Evolutionary conservation across 2,888 invertebrate species (phyloP), one percentile per base, ranked within the genome.

Genomic region (Bugulina stolonifera): DNA sequence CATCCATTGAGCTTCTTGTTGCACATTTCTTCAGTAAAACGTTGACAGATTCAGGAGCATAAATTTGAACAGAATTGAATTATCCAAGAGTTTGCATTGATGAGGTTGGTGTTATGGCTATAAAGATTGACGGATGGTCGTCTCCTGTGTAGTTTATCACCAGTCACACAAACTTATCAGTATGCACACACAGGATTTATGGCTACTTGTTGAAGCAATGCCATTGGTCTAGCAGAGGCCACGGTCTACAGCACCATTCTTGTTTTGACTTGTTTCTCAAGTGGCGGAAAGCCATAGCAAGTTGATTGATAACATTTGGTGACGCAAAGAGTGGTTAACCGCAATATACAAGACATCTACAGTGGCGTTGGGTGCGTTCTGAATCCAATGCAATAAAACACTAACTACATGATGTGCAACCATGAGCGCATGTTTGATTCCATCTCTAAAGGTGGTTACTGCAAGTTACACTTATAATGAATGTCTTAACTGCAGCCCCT

Each of bases 261-360:
- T 64, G 64, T 64, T 64, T 64, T 64, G 64, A 64, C 32, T 64
- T 34, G 5, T 32, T 32, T 27, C n/a, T 64, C 64, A 64, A 64
- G 64, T 32, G 34, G 64, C 64, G 64, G 64, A 64, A 64, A 64
- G 64, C 64, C 34, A 64, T 22, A 14, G 34, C 32, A 18, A 32
- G 3, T 14, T 64, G 64, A 64, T 64, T 64, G 64, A 64, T 64
- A 10, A 32, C 10, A 27, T 5, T 14, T 14, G 34, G 5, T 64
- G 64, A 64, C 64, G 64, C 27, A 64, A 18, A 32, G 25, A 10
- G 64, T 32, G 64, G 64, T 64, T 64, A 32, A 10, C 34, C 32
- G 5, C 27, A 43, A 18, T 43, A 43, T 5, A 43, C 18, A 5
- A 10, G 43, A 18, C 18, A 10, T 43, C 43, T 43, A 18, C n/a